Conservation (phyloP, 2,888 invertebrate species). For the Amphipoea oculea region DNA sequence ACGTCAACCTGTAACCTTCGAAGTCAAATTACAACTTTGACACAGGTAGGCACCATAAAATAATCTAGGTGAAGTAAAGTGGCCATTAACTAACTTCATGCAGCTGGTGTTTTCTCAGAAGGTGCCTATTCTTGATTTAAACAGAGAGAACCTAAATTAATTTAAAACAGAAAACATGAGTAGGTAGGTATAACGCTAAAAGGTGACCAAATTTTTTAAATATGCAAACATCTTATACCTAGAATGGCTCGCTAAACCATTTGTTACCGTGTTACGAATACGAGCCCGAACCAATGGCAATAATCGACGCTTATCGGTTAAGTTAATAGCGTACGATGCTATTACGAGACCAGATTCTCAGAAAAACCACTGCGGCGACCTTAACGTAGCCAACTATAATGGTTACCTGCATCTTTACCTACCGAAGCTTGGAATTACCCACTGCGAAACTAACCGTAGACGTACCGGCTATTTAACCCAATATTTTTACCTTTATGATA, state of each 20-base stretch:
- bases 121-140: constrained; percentile 12
- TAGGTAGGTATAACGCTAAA: background rate
- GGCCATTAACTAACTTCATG: constrained; percentile 28
- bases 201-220: constrained; percentile 38
- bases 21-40: constrained; percentile 23
- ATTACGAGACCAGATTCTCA: constrained; percentile 71
- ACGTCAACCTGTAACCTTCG: constrained; percentile 1
- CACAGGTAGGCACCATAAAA: constrained; percentile 26
- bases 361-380: constrained; percentile 72
- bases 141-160: constrained; percentile 13
- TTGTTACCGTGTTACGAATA: constrained; percentile 59
- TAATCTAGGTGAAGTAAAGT: constrained; percentile 39
- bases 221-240: constrained; percentile 37
- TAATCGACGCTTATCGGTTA: constrained; percentile 73
- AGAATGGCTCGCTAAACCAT: constrained; percentile 57
- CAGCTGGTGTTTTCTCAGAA: constrained; percentile 13
- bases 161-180: constrained; percentile 20
- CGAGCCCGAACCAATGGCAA: constrained; percentile 69
- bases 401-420: constrained; percentile 51
- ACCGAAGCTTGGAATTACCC: constrained; percentile 60
- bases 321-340: constrained; percentile 71
- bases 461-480: constrained; percentile 43
- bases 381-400: constrained; percentile 64
- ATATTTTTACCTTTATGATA: constrained; percentile 60
- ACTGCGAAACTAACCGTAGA: constrained; percentile 39